Percentiles rank a stretch among this genome's conserved stretches.
phyloP scores from a whole-genome alignment of 2,113 vertebrate species.

The Plecturocebus donacophilus region DNA sequence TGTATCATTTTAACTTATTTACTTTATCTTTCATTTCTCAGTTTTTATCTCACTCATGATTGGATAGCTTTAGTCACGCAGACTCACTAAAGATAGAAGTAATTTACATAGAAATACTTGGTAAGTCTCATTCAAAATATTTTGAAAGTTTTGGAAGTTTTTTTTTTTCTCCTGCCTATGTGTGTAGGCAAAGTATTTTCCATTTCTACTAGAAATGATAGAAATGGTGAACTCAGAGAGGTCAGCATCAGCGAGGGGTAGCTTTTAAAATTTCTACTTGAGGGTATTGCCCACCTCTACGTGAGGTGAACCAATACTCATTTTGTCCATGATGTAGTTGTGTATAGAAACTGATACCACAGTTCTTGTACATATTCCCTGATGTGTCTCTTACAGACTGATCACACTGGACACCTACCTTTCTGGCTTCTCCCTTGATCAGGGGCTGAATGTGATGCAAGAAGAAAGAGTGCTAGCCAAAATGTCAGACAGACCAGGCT shows the following conservation, averaged over 20 bases:
- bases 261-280: neutral
- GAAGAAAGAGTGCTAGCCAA: neutral
- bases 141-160: neutral
- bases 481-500: neutral
- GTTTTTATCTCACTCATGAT: neutral
- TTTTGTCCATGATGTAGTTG: neutral
- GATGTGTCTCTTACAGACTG: neutral
- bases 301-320: neutral
- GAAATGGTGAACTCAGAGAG: neutral
- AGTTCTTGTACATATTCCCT: neutral
- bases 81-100: neutral
- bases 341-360: neutral
- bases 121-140: slow-evolving; percentile 44
- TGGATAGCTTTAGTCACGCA: neutral
- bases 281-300: neutral
- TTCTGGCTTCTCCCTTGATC: neutral
- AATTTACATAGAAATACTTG: slow-evolving; percentile 39
- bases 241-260: neutral
- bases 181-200: neutral
- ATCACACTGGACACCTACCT: neutral
- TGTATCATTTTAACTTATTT: neutral
- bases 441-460: neutral
- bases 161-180: neutral
- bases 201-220: neutral
- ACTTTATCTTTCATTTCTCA: neutral